A percentile compares a stretch with the other conserved stretches of the same genome.
phyloP scores from a whole-genome alignment of 2,888 invertebrate species.

The Archips crataeganus region DNA sequence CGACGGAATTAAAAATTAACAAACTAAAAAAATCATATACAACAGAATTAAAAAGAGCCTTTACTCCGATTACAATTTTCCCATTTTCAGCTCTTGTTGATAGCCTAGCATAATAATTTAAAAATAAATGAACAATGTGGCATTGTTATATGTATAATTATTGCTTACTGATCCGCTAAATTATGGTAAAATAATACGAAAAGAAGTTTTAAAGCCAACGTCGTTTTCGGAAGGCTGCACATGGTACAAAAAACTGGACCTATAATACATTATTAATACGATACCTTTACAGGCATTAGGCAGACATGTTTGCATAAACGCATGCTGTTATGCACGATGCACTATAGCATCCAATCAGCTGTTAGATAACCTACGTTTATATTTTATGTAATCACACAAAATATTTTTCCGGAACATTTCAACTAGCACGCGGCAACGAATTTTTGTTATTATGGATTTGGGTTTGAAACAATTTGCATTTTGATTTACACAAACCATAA shows the following conservation, averaged over 20 bases:
- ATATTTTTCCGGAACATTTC: conserved; percentile 35
- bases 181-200: conserved; percentile 31
- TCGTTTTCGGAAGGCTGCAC: conserved; percentile 17
- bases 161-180: conserved; percentile 27
- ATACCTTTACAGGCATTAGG: background rate
- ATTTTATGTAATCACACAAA: conserved; percentile 37
- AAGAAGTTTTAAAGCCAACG: conserved; percentile 17
- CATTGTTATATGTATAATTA: conserved; percentile 23
- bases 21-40: too few species aligned
- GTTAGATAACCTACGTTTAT: conserved; percentile 32
- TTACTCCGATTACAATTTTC: background rate
- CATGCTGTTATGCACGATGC: conserved; percentile 18
- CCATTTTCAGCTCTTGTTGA: background rate
- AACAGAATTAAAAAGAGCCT: background rate
- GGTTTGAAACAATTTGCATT: conserved; percentile 37
- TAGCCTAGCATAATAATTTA: background rate
- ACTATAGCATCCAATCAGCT: conserved; percentile 19
- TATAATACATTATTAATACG: background rate
- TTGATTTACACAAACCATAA: conserved; percentile 31
- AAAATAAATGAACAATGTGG: background rate
- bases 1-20: too few species aligned
- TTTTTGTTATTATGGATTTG: conserved; percentile 37
- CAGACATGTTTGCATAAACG: conserved; percentile 28
- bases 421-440: conserved; percentile 21
- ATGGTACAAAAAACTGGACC: conserved; percentile 22